These are phyloP conservation scores for Vanessa atalanta DNA, from an alignment of 1,140 invertebrate species.

Conservation along the genomic window DNA sequence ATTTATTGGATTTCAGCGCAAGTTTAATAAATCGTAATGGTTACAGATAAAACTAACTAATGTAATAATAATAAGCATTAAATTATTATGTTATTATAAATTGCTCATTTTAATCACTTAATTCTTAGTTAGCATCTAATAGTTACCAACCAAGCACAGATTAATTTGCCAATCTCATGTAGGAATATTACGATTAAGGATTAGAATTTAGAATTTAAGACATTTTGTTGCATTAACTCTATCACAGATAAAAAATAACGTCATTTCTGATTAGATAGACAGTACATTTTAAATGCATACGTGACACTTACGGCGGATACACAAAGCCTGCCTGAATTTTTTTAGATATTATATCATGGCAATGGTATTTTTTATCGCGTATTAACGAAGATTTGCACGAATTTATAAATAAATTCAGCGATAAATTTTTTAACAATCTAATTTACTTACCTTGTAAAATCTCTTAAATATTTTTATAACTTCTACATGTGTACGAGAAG, in stretches of 20 bases:
- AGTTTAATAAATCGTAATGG: too few species aligned
- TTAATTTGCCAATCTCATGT: too few species aligned
- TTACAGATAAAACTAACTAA: too few species aligned
- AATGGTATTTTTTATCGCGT: neutral
- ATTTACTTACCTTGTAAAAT: neutral
- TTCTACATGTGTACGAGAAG: neutral
- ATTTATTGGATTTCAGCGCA: too few species aligned
- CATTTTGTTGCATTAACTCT: neutral
- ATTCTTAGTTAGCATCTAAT: too few species aligned
- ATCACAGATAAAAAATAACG: conserved; percentile 1
- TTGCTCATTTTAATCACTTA: too few species aligned
- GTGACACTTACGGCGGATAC: conserved; percentile 5
- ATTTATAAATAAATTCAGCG: neutral
- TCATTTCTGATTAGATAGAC: neutral
- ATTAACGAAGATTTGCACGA: neutral
- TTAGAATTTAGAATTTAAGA: neutral
- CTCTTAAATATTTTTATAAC: neutral
- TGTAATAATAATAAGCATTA: too few species aligned
- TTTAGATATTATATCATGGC: conserved; percentile 3
- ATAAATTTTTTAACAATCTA: neutral
- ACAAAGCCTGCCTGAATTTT: neutral
- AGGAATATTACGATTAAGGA: neutral
- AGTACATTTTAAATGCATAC: conserved; percentile 7
- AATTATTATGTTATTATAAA: too few species aligned
- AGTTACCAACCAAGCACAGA: too few species aligned